Evolutionary conservation across 1,140 invertebrate genomes (phyloP), one percentile per base, ranked within the genome.

Genomic region (Trachymyrmex cornetzi): DNA sequence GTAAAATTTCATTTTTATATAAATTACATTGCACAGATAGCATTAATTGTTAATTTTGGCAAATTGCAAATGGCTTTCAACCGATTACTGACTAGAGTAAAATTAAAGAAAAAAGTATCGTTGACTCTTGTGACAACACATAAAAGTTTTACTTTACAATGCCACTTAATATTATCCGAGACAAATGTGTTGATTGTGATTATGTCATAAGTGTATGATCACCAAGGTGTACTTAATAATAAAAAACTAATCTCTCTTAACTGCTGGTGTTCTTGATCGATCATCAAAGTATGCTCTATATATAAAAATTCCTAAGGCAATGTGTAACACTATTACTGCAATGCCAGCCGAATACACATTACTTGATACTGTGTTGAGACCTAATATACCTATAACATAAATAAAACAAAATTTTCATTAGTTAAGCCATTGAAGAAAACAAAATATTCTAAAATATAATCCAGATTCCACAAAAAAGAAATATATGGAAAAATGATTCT

Each of bases 331-430:
- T 2, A 97, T 88, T 11, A 98, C 96, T 4, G 97, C 97, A 77
- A 97, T 96, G 27, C 97, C 96, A 61, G 97, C 97, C 19, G 97
- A 96, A 92, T 97, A 97, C 63, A 98, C 97, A 94, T 97, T 98
- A 86, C 97, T 97, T 19, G 96, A 94, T 57, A 97, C 94, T 53
- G 96, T 95, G 67, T 96, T 96, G 72, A 97, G 88, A 11, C 95
- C 95, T 19, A 96, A 91, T 57, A 96, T 86, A 72, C 94, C 96
- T 97, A 91, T 34, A 90, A 95, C 94, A 79, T 86, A 85, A 84
- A 74, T 88, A 75, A 50, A 50, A 64, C 48, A 90, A 77, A 86
- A 66, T 77, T 24, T 50, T 4, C 74, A 77, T 86, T 9, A 87
- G 9, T 81, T 67, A 69, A 86, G 44, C 19, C 9, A 79, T 66